Evolutionary conservation across 2,797 vertebrate species (phyloP), one percentile per base, ranked within the genome.

Genomic region (Ctenopoma multispine): DNA sequence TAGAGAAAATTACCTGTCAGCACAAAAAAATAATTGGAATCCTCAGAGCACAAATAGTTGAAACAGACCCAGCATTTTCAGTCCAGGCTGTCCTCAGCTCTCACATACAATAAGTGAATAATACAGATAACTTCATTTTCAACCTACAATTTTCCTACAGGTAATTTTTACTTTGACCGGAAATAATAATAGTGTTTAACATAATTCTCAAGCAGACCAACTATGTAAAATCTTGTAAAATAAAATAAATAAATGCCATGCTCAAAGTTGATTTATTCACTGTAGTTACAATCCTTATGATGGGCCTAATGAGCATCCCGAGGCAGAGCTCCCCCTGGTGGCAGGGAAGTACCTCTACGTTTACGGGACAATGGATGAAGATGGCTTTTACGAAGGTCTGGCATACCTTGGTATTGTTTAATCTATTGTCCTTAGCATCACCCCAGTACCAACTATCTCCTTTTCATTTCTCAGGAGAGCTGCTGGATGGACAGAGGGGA

Each of bases 341-440:
- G 96, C 98, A 49, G 98, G 98, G 85, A 99, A 98, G 84, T 99
- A 99, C 89, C 96, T 99, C 20, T 99, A 99, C 5, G 91, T 99
- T 53, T 99, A 99, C 18, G 98, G 98, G 67, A 96, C 97, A 69
- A 99, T 99, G 98, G 98, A 99, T 4, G 98, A 99, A 75, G 98
- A 99, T 6, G 98, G 98, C 56, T 99, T 99, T 90, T 99, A 97
- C 6, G 97, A 99, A 96, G 98, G 98, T 99, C 78, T 71, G 85
- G 67, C 21, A 11, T 54, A 38, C 31, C 36, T 36, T 3, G 2
- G 0, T 55, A 2, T 14, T 27, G 1, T 72, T 68, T 48, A 7
- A 7, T 62, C 1, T 58, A 41, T 34, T 46, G 14, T 41, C 5
- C 23, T 57, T 34, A 13, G 41, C 34, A 11, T 55, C 13, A 43